These are phyloP conservation scores for Tetragnatha versicolor DNA, from an alignment of 1,140 invertebrate species.

Conservation along the genomic window DNA sequence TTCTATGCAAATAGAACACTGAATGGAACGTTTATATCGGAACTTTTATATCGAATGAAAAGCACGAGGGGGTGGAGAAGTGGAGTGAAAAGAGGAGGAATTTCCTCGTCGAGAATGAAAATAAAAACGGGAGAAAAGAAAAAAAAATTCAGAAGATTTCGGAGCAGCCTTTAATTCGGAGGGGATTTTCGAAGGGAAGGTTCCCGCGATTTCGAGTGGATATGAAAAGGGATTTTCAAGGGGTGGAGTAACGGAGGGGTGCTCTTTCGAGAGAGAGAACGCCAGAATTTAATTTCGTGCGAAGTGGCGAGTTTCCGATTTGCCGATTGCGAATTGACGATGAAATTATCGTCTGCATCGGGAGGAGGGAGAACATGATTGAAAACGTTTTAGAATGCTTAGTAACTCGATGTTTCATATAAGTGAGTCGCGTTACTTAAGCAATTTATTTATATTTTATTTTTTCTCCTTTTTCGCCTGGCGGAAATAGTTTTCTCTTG, in stretches of 20 bases:
- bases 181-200: slow-evolving; percentile 28
- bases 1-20: slow-evolving; percentile 50
- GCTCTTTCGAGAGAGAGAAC: not conserved
- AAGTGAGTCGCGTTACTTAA: not conserved
- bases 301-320: slow-evolving; percentile 42
- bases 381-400: slow-evolving; percentile 4
- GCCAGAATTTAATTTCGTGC: slow-evolving; percentile 49
- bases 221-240: slow-evolving; percentile 17
- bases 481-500: too few species aligned
- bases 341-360: slow-evolving; percentile 36
- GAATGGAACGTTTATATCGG: slow-evolving; percentile 52
- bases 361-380: not conserved
- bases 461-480: not conserved
- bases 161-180: slow-evolving; percentile 45
- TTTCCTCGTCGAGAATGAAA: not conserved
- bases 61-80: not conserved
- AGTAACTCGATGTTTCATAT: not conserved
- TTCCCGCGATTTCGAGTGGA: slow-evolving; percentile 10
- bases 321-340: slow-evolving; percentile 41
- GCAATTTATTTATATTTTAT: not conserved
- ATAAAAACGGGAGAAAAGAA: not conserved
- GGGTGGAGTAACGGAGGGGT: not conserved
- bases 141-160: slow-evolving; percentile 31
- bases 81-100: not conserved
- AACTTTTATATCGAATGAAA: slow-evolving; percentile 53